A percentile compares a stretch with the other conserved stretches of the same genome.
Evolutionary conservation across 2,797 vertebrate species (phyloP).

Genomic region (Premnoplex brunnescens): DNA sequence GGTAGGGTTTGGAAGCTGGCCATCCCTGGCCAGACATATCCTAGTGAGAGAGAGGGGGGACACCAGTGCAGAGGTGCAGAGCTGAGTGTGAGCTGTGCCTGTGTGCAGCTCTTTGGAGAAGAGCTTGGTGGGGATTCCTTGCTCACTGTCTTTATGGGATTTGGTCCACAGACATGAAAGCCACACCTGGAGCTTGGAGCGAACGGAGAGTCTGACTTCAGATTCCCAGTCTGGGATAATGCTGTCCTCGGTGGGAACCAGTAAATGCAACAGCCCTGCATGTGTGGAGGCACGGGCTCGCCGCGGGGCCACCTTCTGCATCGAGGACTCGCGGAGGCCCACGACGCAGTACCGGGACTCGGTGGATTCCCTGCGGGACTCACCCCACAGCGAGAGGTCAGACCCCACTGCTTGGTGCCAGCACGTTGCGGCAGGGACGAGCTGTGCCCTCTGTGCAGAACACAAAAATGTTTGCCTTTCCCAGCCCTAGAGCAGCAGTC

Average conservation of each 20-base stretch:
- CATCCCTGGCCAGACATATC: neutral
- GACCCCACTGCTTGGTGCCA: neutral
- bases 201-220: conserved; percentile 91
- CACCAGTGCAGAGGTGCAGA: neutral
- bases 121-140: neutral
- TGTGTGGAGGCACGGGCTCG: conserved; percentile 92
- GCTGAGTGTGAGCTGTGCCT: neutral
- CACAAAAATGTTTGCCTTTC: neutral
- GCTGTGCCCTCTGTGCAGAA: neutral
- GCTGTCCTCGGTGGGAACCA: conserved; percentile 93
- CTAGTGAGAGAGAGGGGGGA: neutral
- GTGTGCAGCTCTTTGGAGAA: neutral
- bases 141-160: neutral
- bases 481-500: neutral
- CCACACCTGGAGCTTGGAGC: conserved; percentile 95
- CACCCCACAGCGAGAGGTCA: conserved; percentile 97
- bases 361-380: conserved; percentile 93
- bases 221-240: conserved; percentile 95
- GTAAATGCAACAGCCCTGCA: conserved; percentile 97
- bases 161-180: conserved; percentile 87
- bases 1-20: neutral
- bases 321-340: conserved; percentile 84
- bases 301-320: conserved; percentile 85
- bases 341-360: conserved; percentile 88
- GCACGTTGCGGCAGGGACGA: neutral